phyloP scores from a whole-genome alignment of 1,140 invertebrate species.

The Conopomorpha cramerella region DNA sequence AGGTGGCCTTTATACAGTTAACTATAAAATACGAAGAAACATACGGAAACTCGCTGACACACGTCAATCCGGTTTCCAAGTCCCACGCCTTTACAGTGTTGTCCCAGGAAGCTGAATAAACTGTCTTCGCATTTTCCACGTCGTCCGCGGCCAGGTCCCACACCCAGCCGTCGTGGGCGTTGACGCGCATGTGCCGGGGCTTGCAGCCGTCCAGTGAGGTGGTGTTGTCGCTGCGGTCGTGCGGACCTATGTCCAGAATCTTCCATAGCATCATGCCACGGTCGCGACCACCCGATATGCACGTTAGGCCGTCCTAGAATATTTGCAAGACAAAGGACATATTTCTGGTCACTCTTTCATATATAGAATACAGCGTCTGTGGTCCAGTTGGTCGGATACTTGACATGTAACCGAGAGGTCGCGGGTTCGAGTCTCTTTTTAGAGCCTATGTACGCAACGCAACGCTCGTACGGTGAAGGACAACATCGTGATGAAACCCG shows the following conservation, averaged over 20 bases:
- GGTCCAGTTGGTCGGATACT: too few species aligned
- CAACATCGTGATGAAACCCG: too few species aligned
- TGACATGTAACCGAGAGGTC: too few species aligned
- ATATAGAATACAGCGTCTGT: too few species aligned
- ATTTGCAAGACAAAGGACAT: background rate
- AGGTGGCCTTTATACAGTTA: too few species aligned
- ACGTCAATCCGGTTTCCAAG: slow-evolving; percentile 26
- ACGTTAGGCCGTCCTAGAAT: slow-evolving; percentile 41
- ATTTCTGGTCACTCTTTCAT: too few species aligned
- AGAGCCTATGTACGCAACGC: too few species aligned
- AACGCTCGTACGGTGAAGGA: too few species aligned
- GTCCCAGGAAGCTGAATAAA: slow-evolving; percentile 57
- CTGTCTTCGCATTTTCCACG: slow-evolving; percentile 17
- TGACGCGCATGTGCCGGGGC: slow-evolving; percentile 23
- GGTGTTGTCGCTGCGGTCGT: slow-evolving; percentile 13
- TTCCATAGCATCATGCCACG: slow-evolving; percentile 41
- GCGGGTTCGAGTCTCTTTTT: too few species aligned
- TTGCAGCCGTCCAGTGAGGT: slow-evolving; percentile 17
- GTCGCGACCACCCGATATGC: slow-evolving; percentile 51
- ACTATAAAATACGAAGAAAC: slow-evolving; percentile 9
- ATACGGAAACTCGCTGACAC: slow-evolving; percentile 37
- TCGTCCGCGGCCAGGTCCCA: slow-evolving; percentile 47
- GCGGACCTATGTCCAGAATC: slow-evolving; percentile 21
- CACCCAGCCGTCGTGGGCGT: slow-evolving; percentile 51
- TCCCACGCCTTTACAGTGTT: slow-evolving; percentile 56